phyloP scores from a whole-genome alignment of 2,888 invertebrate genomes.

The Rapana venosa region DNA sequence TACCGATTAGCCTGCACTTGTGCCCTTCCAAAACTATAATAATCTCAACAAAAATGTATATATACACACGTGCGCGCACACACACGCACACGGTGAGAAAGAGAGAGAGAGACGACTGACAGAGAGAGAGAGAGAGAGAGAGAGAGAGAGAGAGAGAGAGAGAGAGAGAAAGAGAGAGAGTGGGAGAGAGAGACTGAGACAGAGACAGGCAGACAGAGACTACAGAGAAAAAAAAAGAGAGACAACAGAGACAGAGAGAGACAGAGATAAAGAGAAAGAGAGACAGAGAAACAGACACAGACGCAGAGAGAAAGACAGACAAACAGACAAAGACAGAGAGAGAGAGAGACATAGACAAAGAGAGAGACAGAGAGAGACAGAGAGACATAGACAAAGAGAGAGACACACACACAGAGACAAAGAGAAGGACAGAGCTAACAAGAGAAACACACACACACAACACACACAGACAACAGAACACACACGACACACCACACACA shows the following conservation, averaged over 20 bases:
- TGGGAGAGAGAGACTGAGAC: slow-evolving; percentile 18
- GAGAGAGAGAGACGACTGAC: slow-evolving; percentile 5
- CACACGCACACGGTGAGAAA: background rate
- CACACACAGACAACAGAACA: too few species aligned
- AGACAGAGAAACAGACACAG: background rate
- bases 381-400: too few species aligned
- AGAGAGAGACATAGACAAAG: background rate
- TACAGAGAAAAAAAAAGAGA: background rate
- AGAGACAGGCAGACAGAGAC: slow-evolving; percentile 9
- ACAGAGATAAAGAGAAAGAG: background rate
- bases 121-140: slow-evolving; percentile 35
- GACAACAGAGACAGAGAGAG: background rate
- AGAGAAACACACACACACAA: too few species aligned
- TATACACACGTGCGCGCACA: background rate
- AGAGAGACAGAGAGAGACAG: too few species aligned
- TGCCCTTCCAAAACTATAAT: too few species aligned
- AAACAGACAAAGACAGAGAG: background rate
- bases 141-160: slow-evolving; percentile 32
- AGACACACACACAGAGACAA: too few species aligned
- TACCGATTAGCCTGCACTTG: too few species aligned
- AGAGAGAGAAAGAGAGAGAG: slow-evolving; percentile 33
- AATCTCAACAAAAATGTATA: too few species aligned
- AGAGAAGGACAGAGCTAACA: too few species aligned
- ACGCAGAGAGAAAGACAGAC: background rate
- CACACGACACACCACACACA: too few species aligned